Base-by-base conservation (phyloP, 1,140 invertebrate species). In the Danaus melanippus region DNA sequence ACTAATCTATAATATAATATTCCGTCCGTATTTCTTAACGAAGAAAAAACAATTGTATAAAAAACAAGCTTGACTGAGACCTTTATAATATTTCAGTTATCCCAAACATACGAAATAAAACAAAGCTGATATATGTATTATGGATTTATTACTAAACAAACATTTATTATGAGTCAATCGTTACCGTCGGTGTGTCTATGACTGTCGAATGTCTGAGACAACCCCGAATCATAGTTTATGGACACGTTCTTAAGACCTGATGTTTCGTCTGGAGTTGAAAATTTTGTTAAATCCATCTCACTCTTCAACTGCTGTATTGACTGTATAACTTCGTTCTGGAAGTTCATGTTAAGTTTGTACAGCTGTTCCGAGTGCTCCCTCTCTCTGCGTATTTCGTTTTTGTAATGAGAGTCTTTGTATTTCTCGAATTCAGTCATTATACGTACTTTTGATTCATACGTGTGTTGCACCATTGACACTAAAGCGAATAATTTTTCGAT, bases 271-370 rank as follows among this genome's bases (percentile, higher is more conserved):
- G 4, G 62, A 56, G 21, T 79, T 3, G 64, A 52, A 7, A 76
- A 59, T 62, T 79, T 75, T 10, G 74, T 66, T 48, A 84, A 67
- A 64, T 86, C 84, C 6, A 86, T 51, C 58, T 86, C 84, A 60
- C 72, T 83, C 57, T 81, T 79, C 48, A 86, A 56, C 17, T 79
- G 71, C 40, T 86, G 84, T 46, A 86, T 71, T 0, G 79, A 66
- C 53, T 86, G 80, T 12, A 86, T 76, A 0, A 86, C 81, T 62
- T 86, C 84, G 45, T 76, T 84, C 57, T 86, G 84, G 56, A 81
- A 85, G 66, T 77, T 86, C 79, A 86, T 84, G 62, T 86, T 84
- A 10, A 86, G 50, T 60, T 84, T 86, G 51, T 86, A 86, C 12
- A 86, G 52, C 46, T 86, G 84, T 42, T 86, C 84, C 0, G 84